Evolutionary conservation across 2,888 invertebrate genomes (phyloP), one percentile per base, ranked within the genome.

Genomic region (Brachylomia viminalis): DNA sequence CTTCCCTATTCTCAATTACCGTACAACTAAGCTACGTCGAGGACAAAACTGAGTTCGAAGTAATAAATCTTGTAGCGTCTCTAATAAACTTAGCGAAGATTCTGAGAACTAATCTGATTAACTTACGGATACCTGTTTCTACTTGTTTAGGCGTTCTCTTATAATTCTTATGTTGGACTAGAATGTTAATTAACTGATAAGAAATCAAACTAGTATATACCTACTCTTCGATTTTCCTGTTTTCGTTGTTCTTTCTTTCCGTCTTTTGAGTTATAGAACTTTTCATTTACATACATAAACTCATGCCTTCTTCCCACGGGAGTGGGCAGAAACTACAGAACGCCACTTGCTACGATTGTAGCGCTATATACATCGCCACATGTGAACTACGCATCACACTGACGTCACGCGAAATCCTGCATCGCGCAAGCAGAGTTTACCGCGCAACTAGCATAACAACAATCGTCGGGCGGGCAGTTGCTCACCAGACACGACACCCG

Each of bases 21-120:
- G 49, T 69, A 72, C 47, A 75, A 65, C 56, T 67, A 56, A 74
- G 64, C 69, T 64, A 65, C 23, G 17, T 65, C n/a, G 61, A 62
- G 67, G 72, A 76, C 77, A 72, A 72, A 82, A 82, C 77, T 77
- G 45, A 52, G 33, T 75, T 45, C 67, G 56, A 68, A 72, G 77
- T 74, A 69, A 82, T 84, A 77, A 79, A 86, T 86, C 79, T 82
- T 74, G 73, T 67, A 77, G 66, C 67, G 66, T 72, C 68, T 75
- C 61, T 70, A 85, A 76, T 83, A 77, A 81, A 79, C 79, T 79
- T 85, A 64, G 72, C 38, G 70, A 56, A 74, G 79, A 82, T 77
- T 82, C 66, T 59, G 49, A 45, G 49, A 86, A 86, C 82, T 82
- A 86, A 75, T 84, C 66, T 68, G 71, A 84, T 92, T 66, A 85